Percentiles rank a stretch among this genome's conserved stretches.
phyloP scores from a whole-genome alignment of 2,113 vertebrate species.

The Oncorhynchus clarkii region DNA sequence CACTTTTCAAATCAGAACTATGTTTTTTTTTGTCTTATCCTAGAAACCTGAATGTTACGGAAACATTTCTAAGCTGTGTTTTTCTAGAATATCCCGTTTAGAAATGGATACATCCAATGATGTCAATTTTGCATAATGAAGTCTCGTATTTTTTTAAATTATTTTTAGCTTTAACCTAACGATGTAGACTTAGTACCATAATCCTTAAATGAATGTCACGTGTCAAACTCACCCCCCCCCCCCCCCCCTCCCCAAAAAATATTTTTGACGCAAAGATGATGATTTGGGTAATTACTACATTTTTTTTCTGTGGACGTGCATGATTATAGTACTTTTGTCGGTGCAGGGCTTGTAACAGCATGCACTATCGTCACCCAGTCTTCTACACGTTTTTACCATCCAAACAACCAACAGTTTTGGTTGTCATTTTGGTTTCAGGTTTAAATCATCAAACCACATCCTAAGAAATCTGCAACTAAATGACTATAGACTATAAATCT shows the following conservation, averaged over 20 bases:
- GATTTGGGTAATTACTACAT: conserved; percentile 50
- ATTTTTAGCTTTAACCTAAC: neutral
- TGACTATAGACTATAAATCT: neutral
- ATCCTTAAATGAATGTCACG: conserved; percentile 67
- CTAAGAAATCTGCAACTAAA: conserved; percentile 27
- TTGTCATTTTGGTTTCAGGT: neutral
- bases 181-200: conserved; percentile 25
- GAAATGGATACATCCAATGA: neutral
- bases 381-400: conserved; percentile 19
- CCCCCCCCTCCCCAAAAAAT: conserved; percentile 15
- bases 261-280: conserved; percentile 34
- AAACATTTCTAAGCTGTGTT: conserved; percentile 21
- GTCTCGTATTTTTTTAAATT: neutral
- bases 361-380: neutral
- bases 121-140: neutral
- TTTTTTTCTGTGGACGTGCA: conserved; percentile 35
- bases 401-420: neutral
- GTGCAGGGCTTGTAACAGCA: conserved; percentile 43
- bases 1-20: neutral
- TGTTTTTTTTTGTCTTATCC: neutral
- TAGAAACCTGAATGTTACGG: conserved; percentile 26
- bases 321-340: conserved; percentile 58
- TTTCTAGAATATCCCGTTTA: neutral
- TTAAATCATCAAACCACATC: conserved; percentile 19
- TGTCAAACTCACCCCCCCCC: conserved; percentile 46